These are phyloP conservation scores for Calameuta filiformis DNA, from an alignment of 2,888 invertebrate species.

Conservation along the genomic window DNA sequence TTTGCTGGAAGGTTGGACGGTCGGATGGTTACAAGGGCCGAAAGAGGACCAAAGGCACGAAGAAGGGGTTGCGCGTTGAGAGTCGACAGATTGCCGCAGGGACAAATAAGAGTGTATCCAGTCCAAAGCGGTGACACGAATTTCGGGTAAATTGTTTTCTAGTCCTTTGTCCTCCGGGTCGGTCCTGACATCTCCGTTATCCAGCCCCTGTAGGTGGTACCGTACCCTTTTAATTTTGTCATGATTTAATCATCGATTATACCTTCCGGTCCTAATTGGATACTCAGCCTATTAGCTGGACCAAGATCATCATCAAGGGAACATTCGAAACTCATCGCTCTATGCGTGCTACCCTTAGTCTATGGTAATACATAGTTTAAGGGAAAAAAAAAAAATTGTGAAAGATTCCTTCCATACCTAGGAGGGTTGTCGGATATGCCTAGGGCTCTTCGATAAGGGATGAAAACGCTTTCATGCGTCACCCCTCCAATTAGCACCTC, in stretches of 20 bases:
- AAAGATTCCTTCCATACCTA: not conserved
- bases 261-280: not conserved
- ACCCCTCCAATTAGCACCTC: conserved; percentile 49
- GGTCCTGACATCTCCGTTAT: not conserved
- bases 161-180: conserved; percentile 27
- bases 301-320: not conserved
- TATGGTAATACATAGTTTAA: not conserved
- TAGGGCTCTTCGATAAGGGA: not conserved
- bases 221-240: not conserved
- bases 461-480: conserved; percentile 43
- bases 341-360: not conserved
- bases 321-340: not conserved
- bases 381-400: not conserved
- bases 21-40: conserved; percentile 9
- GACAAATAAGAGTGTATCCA: conserved; percentile 59
- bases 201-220: not conserved
- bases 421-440: not conserved
- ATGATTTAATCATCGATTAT: not conserved
- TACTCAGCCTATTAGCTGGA: not conserved
- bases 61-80: conserved; percentile 50
- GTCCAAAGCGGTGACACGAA: conserved; percentile 57
- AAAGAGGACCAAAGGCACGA: conserved; percentile 26
- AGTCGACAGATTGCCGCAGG: conserved; percentile 59
- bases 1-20: conserved; percentile 23
- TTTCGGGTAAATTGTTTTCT: conserved; percentile 62